Evolutionary conservation across 2,888 invertebrate species (phyloP).

Genomic region (Colostygia pectinataria): DNA sequence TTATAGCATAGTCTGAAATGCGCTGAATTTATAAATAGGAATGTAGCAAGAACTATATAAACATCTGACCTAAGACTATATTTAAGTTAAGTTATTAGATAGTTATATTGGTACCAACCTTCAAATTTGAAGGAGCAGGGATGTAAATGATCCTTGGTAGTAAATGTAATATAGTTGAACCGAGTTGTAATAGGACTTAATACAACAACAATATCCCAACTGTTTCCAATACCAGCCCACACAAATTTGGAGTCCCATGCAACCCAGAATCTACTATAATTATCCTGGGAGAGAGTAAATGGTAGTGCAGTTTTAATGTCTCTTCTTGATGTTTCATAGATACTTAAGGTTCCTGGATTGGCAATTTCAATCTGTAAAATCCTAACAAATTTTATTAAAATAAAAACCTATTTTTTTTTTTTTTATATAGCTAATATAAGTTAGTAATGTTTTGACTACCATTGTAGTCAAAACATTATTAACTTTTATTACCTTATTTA

Average conservation of each 20-base stretch:
- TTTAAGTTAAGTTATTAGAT: too few relatives aligned
- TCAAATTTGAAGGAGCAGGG: slow-evolving; percentile 51
- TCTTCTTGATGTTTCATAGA: slow-evolving; percentile 24
- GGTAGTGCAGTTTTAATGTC: slow-evolving; percentile 1
- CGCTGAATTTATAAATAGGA: too few relatives aligned
- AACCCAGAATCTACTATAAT: slow-evolving; percentile 74
- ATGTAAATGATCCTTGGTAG: slow-evolving; percentile 25
- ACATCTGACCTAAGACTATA: too few relatives aligned
- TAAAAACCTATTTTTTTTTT: background rate
- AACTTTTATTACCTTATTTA: too few relatives aligned
- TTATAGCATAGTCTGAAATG: too few relatives aligned
- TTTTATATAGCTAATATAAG: too few relatives aligned
- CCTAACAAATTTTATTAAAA: too few relatives aligned
- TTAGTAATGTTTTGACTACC: too few relatives aligned
- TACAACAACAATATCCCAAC: background rate
- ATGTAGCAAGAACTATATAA: too few relatives aligned
- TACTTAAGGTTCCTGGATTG: slow-evolving; percentile 41
- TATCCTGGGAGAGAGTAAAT: slow-evolving; percentile 38
- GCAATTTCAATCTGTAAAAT: slow-evolving; percentile 43
- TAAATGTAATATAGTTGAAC: slow-evolving; percentile 51
- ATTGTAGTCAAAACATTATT: too few relatives aligned
- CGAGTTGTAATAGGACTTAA: slow-evolving; percentile 15
- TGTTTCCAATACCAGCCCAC: slow-evolving; percentile 17
- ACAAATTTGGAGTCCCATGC: slow-evolving; percentile 59
- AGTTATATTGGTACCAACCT: slow-evolving; percentile 58